A percentile compares a stretch with the other conserved stretches of the same genome.
These are phyloP conservation scores for Dicranocentrus wangi DNA, from an alignment of 2,888 invertebrate genomes.

Conservation along the genomic window DNA sequence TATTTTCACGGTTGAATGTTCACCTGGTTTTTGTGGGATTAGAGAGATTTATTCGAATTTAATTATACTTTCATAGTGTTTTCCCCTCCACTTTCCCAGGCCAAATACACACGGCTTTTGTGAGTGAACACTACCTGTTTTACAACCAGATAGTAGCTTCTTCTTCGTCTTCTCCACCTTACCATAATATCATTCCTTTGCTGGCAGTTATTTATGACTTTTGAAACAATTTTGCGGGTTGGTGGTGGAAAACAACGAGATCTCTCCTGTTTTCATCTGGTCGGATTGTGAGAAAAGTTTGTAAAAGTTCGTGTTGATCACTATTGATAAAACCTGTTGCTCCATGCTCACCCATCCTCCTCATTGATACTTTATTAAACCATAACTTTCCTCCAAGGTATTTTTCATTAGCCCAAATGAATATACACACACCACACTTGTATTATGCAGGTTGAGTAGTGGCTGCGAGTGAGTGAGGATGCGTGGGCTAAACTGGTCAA, in stretches of 20 bases:
- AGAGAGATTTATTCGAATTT: too few species aligned
- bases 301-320: conserved; percentile 13
- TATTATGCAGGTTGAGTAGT: background rate
- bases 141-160: too few species aligned
- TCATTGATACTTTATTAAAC: conserved; percentile 15
- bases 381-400: background rate
- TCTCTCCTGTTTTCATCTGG: background rate
- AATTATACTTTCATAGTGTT: too few species aligned
- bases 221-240: background rate
- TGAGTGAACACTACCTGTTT: too few species aligned
- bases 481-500: background rate
- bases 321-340: conserved; percentile 34
- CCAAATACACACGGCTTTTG: too few species aligned
- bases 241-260: background rate
- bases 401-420: conserved; percentile 5
- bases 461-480: background rate
- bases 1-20: too few species aligned
- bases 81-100: too few species aligned
- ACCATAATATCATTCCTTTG: too few species aligned
- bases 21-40: too few species aligned
- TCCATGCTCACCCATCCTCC: conserved; percentile 7
- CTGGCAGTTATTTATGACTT: conserved; percentile 10
- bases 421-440: background rate
- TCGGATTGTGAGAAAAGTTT: background rate
- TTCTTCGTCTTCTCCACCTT: too few species aligned